Conservation (phyloP, 2,797 vertebrate genomes). For the Paedocypris micromegethes region DNA sequence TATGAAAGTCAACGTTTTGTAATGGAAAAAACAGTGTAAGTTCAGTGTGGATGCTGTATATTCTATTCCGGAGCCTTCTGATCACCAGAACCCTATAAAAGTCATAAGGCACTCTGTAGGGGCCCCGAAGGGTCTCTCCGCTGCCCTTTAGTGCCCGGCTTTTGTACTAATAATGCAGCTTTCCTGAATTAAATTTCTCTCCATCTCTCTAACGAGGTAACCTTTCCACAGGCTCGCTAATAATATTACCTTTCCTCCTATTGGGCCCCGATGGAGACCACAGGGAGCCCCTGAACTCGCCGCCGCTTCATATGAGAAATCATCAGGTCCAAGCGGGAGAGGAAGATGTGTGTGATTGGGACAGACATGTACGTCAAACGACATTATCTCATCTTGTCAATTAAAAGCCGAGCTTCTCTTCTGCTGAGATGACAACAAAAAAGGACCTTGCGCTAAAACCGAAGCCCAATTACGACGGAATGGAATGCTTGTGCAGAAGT, state of each 20-base stretch:
- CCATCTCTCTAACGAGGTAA: slow-evolving; percentile 53
- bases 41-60: neutral
- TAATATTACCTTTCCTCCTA: slow-evolving; percentile 50
- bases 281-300: slow-evolving; percentile 11
- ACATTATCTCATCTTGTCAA: no score
- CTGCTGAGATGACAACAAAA: no score
- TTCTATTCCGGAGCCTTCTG: slow-evolving; percentile 40
- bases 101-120: slow-evolving; percentile 39
- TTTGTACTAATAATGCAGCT: slow-evolving; percentile 48
- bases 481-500: no score
- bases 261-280: slow-evolving; percentile 22
- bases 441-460: no score
- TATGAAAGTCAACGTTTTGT: no score
- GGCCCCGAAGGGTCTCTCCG: slow-evolving; percentile 29
- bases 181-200: slow-evolving; percentile 50
- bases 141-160: slow-evolving; percentile 45
- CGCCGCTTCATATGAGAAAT: slow-evolving; percentile 41
- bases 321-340: slow-evolving; percentile 27
- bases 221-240: slow-evolving; percentile 55
- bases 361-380: neutral
- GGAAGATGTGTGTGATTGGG: slow-evolving; percentile 2
- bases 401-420: no score
- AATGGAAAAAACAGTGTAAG: no score
- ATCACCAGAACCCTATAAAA: slow-evolving; percentile 48
- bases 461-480: no score